A percentile compares a stretch with the other conserved stretches of the same genome.
phyloP scores from a whole-genome alignment of 2,797 vertebrate genomes.

The Hirundo rustica region DNA sequence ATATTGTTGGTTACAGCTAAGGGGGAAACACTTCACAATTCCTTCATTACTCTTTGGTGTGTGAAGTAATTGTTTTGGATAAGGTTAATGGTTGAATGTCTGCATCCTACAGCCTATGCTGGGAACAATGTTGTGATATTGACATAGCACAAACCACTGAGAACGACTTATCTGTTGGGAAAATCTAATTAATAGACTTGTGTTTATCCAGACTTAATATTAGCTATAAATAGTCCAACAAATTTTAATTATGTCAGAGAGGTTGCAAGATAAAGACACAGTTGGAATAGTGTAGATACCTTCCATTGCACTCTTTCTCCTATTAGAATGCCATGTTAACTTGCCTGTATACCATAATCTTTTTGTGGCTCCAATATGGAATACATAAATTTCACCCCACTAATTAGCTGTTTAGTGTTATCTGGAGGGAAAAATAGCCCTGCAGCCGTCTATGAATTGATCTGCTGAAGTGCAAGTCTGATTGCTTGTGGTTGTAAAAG shows the following conservation, averaged over 20 bases:
- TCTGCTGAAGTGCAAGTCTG: not conserved
- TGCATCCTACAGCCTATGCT: not conserved
- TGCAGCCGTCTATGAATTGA: not conserved
- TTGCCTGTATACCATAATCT: not conserved
- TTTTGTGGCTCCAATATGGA: not conserved
- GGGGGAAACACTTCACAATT: not conserved
- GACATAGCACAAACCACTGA: not conserved
- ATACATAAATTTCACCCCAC: not conserved
- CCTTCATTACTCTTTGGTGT: not conserved
- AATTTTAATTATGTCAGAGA: not conserved
- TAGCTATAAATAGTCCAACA: not conserved
- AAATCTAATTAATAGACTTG: not conserved
- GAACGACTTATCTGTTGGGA: not conserved
- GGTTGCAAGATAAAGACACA: not conserved
- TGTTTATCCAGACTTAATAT: not conserved
- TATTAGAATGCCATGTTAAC: not conserved
- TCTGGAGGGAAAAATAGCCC: not conserved
- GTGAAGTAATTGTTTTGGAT: not conserved
- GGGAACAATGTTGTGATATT: not conserved
- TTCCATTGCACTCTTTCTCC: not conserved
- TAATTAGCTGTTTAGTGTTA: not conserved
- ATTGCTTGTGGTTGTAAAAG: not conserved
- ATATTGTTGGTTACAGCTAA: slow-evolving; percentile 5
- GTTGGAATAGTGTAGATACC: not conserved
- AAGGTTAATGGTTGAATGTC: not conserved